Evolutionary conservation across 2,113 vertebrate genomes (phyloP).

Genomic region (Festucalex cinctus): DNA sequence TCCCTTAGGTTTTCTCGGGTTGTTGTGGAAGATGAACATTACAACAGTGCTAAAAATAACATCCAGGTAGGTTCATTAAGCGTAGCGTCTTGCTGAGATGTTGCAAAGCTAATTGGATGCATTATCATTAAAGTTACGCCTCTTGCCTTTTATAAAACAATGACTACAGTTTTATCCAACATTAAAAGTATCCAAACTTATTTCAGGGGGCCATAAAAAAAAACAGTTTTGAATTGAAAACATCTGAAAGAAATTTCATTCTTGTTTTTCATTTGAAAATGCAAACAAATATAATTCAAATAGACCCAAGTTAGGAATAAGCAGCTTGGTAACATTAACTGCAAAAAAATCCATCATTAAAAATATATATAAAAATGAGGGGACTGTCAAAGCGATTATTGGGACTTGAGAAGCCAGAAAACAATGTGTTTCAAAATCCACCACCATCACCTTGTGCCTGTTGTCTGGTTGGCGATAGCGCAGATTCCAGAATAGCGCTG

Average conservation of each 20-base stretch:
- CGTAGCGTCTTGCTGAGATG: background rate
- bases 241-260: too few relatives aligned
- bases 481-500: background rate
- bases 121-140: background rate
- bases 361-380: background rate
- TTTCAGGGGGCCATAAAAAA: background rate
- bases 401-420: background rate
- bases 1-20: too few relatives aligned
- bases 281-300: too few relatives aligned
- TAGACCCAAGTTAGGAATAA: too few relatives aligned
- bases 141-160: background rate
- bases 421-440: background rate
- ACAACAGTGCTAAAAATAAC: too few relatives aligned
- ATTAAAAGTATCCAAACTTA: background rate
- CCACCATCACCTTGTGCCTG: background rate
- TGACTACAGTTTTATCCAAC: background rate
- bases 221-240: background rate
- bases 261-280: too few relatives aligned
- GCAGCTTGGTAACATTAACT: too few relatives aligned
- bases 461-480: background rate
- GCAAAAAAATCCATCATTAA: too few relatives aligned
- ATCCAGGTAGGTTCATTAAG: too few relatives aligned
- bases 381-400: background rate
- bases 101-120: background rate
- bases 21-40: too few relatives aligned